Evolutionary conservation across 2,888 invertebrate species (phyloP), one percentile per base, ranked within the genome.

Genomic region (Therioaphis trifolii): DNA sequence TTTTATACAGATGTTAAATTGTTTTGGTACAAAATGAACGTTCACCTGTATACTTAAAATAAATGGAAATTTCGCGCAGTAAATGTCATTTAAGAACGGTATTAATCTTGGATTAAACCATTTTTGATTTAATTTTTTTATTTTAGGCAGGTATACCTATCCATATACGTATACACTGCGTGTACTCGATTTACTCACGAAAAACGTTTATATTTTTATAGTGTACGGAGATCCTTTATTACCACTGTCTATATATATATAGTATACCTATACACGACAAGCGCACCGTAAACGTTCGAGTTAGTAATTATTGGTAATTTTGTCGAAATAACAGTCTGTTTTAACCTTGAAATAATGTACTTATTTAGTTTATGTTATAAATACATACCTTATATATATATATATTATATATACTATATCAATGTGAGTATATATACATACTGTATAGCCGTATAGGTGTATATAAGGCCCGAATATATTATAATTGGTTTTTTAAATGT

Each of bases 401-500:
- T n/a, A n/a, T n/a, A n/a, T n/a, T n/a, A 52, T 52, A 5, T 35
- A 35, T n/a, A 29, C 11, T n/a, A 18, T 7, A 63, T 18, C 7
- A 2, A 35, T 3, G 15, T 43, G 43, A 9, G 11, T 11, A 7
- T 5, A 29, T 52, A 15, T 5, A 15, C 29, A 11, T 61, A 61
- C 21, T 49, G 11, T 58, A n/a, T 21, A 40, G 11, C 18, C 12
- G 2, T 14, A 40, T 15, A 14, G 1, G 15, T 1, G 0, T 21
- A 24, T 46, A 46, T 18, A 61, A 46, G 58, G 58, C 15, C 61
- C 27, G 61, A 46, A 46, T 61, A 46, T 27, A 40, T n/a, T 21
- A 46, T 76, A 76, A 76, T 76, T 76, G 76, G 76, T 76, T 76
- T 76, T 61, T 61, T n/a, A 46, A 61, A 71, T 71, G 71, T 4